Percentiles rank a stretch among this genome's conserved stretches.
Conservation (phyloP, 2,888 invertebrate species). For the Cataglyphis altisquamis region DNA sequence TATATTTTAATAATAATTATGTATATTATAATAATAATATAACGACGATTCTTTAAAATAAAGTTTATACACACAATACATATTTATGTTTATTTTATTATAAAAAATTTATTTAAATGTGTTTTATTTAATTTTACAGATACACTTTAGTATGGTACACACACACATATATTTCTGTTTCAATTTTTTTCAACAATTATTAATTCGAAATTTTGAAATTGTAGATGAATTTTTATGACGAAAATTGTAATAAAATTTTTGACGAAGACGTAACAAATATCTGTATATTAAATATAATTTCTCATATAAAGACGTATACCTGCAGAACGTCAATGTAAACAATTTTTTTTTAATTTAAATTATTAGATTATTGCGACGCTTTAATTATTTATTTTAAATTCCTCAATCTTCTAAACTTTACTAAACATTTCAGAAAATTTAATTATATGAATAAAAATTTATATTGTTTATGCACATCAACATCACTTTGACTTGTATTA, state of each 20-base stretch:
- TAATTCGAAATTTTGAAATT: not conserved
- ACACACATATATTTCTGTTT: not conserved
- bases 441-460: not conserved
- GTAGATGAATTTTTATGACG: not conserved
- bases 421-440: not conserved
- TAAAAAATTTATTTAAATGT: not conserved
- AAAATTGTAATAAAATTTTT: not conserved
- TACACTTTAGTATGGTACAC: not conserved
- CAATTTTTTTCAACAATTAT: not conserved
- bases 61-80: not conserved
- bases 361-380: not conserved
- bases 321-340: not conserved
- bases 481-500: not conserved
- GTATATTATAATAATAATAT: constrained; percentile 8
- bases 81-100: constrained; percentile 15
- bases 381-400: not conserved
- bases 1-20: constrained; percentile 5
- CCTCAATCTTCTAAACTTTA: not conserved
- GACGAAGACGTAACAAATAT: not conserved
- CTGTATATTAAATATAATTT: not conserved
- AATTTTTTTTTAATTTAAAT: constrained; percentile 8
- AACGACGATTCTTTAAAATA: not conserved
- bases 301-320: not conserved
- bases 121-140: constrained; percentile 26
- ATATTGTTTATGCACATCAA: not conserved